Base-by-base conservation (phyloP, 1,140 invertebrate genomes). In the Pseudoatta argentina region DNA sequence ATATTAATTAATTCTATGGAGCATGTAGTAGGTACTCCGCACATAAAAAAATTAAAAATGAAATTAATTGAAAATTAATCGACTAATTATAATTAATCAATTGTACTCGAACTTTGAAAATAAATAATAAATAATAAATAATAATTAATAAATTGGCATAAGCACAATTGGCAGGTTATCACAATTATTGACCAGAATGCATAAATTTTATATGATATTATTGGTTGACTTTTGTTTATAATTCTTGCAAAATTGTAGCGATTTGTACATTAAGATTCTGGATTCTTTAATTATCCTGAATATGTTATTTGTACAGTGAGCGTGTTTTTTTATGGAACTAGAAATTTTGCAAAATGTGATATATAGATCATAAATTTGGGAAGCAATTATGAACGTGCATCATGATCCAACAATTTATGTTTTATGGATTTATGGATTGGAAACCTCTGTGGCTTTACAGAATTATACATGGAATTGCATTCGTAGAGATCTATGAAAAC, bases 341-440 rank as follows among this genome's bases (percentile, higher is more conserved):
- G 24, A 21, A n/a, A 73, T 34, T 16, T 61, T n/a, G n/a, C n/a
- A 57, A 57, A 57, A 2, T 21, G 14, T 51, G 8, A 27, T 57
- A 18, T 3, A 24, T 44, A 27, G 30, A 66, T 55, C 39, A 39
- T 59, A 34, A 71, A 82, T 82, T 73, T 73, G 48, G 18, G 30
- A 30, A 59, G 67, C 64, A 53, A 44, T 48, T 64, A 72, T 59
- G 53, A 82, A 72, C 44, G 64, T 67, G 44, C 34, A n/a, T 34
- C 30, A 57, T 82, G 12, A 73, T 73, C 24, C 55, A 82, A 72
- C 51, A 72, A 14, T n/a, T 10, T 57, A 39, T 44, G 14, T 12
- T 73, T 71, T 30, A 53, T 59, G 39, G 18, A 82, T 73, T 73
- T 72, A 59, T 73, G 69, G 53, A 59, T n/a, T 82, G 79, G 34